These are phyloP conservation scores for Lamproptera curius DNA, from an alignment of 2,888 invertebrate genomes.

Conservation along the genomic window DNA sequence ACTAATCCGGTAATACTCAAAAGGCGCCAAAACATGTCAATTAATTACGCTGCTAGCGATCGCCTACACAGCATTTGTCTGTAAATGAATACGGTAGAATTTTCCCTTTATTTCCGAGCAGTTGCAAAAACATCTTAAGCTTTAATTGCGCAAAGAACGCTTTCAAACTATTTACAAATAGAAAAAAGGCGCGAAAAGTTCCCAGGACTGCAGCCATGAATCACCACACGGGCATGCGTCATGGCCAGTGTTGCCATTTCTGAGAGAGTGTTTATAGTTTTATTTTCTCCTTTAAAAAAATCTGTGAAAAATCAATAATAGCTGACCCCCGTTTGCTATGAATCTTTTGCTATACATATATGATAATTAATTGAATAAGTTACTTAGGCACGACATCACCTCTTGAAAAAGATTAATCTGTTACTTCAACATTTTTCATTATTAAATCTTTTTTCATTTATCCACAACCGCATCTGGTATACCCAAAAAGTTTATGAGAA, in stretches of 20 bases:
- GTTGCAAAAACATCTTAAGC: conserved; percentile 19
- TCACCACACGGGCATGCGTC: conserved; percentile 25
- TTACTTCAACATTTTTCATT: too few species aligned
- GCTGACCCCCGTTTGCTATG: too few species aligned
- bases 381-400: too few species aligned
- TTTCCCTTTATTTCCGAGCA: conserved; percentile 12
- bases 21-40: not conserved
- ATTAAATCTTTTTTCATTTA: too few species aligned
- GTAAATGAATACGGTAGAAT: conserved; percentile 4
- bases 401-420: too few species aligned
- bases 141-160: conserved; percentile 13
- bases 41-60: not conserved
- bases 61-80: not conserved
- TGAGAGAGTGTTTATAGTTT: not conserved
- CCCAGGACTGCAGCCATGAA: conserved; percentile 23
- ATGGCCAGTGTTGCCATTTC: conserved; percentile 21
- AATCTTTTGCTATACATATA: too few species aligned
- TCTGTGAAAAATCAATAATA: too few species aligned
- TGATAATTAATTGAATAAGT: too few species aligned
- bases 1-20: not conserved
- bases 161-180: conserved; percentile 22
- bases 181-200: conserved; percentile 27
- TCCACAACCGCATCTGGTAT: too few species aligned
- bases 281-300: too few species aligned
- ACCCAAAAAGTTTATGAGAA: too few species aligned